A percentile compares a stretch with the other conserved stretches of the same genome.
Evolutionary conservation across 2,888 invertebrate genomes (phyloP).

Genomic region (Conomelus anceps): DNA sequence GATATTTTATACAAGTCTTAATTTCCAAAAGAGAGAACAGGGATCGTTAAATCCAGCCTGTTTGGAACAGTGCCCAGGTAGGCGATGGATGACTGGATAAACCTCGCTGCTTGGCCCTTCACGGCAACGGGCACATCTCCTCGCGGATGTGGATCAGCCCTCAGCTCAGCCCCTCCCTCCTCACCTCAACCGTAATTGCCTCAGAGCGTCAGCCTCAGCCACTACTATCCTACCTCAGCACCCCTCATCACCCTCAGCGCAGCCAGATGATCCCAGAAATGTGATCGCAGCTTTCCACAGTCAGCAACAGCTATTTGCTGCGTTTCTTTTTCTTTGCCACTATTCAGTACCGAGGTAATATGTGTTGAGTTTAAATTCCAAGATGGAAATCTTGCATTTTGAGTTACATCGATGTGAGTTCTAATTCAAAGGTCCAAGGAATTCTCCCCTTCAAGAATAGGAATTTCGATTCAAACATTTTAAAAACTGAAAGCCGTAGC

Average conservation of each 20-base stretch:
- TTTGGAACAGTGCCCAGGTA: not conserved
- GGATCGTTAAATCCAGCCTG: slow-evolving; percentile 6
- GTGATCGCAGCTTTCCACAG: no score
- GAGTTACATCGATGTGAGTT: no score
- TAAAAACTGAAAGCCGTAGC: no score
- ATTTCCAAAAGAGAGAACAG: slow-evolving; percentile 11
- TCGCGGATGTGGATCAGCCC: no score
- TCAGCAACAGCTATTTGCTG: not conserved
- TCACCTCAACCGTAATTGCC: not conserved
- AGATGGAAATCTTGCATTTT: not conserved
- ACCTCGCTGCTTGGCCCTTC: no score
- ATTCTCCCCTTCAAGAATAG: no score
- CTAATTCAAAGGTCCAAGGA: no score
- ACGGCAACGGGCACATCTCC: no score
- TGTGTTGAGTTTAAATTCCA: not conserved
- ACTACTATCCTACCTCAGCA: not conserved
- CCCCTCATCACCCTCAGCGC: not conserved
- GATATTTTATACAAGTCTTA: slow-evolving; percentile 13
- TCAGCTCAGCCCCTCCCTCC: no score
- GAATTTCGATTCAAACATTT: no score
- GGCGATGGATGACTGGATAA: not conserved
- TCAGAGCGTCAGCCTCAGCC: not conserved
- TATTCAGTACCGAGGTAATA: not conserved
- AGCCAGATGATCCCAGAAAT: not conserved
- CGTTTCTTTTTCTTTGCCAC: not conserved